These are phyloP conservation scores for Helicoverpa zea DNA, from an alignment of 1,140 invertebrate species.

Conservation along the genomic window DNA sequence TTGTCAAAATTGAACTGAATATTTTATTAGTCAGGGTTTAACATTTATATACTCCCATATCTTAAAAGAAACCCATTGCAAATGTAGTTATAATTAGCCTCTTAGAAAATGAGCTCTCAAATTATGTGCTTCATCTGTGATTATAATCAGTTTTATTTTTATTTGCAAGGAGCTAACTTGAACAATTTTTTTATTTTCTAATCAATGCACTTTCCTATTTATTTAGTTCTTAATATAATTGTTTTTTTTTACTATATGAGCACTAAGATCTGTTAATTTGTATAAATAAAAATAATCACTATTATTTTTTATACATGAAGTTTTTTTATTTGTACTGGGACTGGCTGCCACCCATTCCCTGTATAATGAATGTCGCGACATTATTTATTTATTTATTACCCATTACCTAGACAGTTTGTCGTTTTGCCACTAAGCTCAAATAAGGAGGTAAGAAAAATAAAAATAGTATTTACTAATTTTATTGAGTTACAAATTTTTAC, in stretches of 20 bases:
- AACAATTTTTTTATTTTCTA: conserved; percentile 75
- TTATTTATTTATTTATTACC: too few species aligned
- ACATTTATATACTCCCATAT: conserved; percentile 44
- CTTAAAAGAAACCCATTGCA: conserved; percentile 51
- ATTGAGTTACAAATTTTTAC: conserved; percentile 18
- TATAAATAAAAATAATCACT: conserved; percentile 75
- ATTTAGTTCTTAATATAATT: conserved; percentile 82
- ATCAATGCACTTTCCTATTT: conserved; percentile 84
- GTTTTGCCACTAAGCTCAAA: neutral
- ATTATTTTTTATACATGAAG: conserved; percentile 64
- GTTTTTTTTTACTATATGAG: conserved; percentile 78
- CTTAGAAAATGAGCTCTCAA: conserved; percentile 75
- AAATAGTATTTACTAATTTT: neutral
- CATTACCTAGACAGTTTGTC: neutral
- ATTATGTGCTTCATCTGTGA: conserved; percentile 80
- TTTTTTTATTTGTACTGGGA: neutral
- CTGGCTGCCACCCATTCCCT: too few species aligned
- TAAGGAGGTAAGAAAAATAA: neutral
- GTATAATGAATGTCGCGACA: too few species aligned
- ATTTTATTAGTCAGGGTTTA: conserved; percentile 52
- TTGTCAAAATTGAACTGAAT: conserved; percentile 54
- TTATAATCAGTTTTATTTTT: conserved; percentile 79
- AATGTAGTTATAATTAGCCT: conserved; percentile 51
- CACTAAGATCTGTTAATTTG: conserved; percentile 86
- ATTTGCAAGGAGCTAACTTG: conserved; percentile 73